These are phyloP conservation scores for Odobenus rosmarus DNA, from an alignment of 2,113 vertebrate species.

Conservation along the genomic window DNA sequence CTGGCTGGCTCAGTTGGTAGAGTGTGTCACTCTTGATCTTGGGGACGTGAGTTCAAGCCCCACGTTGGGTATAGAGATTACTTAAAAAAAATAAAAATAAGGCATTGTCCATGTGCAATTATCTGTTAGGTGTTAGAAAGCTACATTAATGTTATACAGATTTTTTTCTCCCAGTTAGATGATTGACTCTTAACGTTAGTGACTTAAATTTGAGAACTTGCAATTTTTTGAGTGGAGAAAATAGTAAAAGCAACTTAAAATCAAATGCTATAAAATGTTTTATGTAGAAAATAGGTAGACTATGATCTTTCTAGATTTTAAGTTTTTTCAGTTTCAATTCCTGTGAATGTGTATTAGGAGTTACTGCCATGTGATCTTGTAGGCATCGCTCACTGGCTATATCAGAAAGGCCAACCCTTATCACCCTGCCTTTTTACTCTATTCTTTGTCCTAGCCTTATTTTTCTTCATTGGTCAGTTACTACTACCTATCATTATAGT, in stretches of 20 bases:
- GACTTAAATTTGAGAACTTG: conserved; percentile 22
- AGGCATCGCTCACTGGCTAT: background rate
- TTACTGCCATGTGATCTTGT: background rate
- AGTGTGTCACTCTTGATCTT: background rate
- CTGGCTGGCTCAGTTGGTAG: background rate
- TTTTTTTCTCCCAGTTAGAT: background rate
- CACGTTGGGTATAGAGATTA: background rate
- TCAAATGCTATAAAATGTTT: background rate
- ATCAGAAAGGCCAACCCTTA: background rate
- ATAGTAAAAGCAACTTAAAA: conserved; percentile 49
- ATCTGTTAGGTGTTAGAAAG: background rate
- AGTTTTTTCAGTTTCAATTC: background rate
- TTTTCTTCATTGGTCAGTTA: background rate
- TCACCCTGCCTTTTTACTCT: background rate
- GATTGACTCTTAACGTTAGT: conserved; percentile 35
- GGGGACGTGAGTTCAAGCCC: background rate
- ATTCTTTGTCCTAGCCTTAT: background rate
- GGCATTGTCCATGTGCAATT: background rate
- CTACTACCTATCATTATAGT: background rate
- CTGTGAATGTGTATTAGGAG: background rate
- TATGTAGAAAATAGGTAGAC: background rate
- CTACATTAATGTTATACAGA: background rate
- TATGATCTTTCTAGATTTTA: background rate
- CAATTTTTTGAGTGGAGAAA: conserved; percentile 37
- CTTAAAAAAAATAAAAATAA: background rate